Conservation (phyloP, 2,113 vertebrate genomes). For the Gymnocephalus cernua region DNA sequence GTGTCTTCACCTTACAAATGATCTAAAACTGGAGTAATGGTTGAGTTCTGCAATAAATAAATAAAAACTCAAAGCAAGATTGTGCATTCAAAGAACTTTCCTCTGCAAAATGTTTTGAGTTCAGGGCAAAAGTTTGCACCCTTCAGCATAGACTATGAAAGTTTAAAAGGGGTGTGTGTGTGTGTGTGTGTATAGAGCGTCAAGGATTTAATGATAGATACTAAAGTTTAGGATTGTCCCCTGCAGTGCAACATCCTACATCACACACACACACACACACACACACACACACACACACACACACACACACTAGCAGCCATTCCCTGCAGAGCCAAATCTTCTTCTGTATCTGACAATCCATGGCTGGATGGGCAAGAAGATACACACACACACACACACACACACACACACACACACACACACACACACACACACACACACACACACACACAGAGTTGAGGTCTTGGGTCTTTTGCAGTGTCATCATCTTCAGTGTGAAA, state of each 20-base stretch:
- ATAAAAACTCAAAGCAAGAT: not conserved
- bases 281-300: slow-evolving; percentile 22
- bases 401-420: slow-evolving; percentile 22
- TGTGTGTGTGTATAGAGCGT: slow-evolving; percentile 28
- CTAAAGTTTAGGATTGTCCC: slow-evolving; percentile 62
- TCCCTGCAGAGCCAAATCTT: slow-evolving; percentile 64
- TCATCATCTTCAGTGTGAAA: slow-evolving; percentile 62
- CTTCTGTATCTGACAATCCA: slow-evolving; percentile 61
- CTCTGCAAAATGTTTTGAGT: slow-evolving; percentile 38
- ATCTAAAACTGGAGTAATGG: not conserved
- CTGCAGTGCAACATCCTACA: slow-evolving; percentile 59
- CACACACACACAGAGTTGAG: slow-evolving; percentile 20
- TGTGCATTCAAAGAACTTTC: slow-evolving; percentile 13
- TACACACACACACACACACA: not conserved
- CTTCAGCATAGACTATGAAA: slow-evolving; percentile 48
- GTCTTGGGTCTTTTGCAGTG: slow-evolving; percentile 48
- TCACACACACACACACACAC: slow-evolving; percentile 4
- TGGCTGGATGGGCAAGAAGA: slow-evolving; percentile 54
- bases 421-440: slow-evolving; percentile 16
- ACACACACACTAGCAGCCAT: slow-evolving; percentile 37
- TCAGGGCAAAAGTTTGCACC: slow-evolving; percentile 32
- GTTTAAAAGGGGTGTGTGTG: slow-evolving; percentile 39
- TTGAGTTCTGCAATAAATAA: not conserved
- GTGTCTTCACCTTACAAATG: not conserved
- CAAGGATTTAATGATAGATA: slow-evolving; percentile 67